These are phyloP conservation scores for Merops nubicus DNA, from an alignment of 2,113 vertebrate genomes.

Conservation along the genomic window DNA sequence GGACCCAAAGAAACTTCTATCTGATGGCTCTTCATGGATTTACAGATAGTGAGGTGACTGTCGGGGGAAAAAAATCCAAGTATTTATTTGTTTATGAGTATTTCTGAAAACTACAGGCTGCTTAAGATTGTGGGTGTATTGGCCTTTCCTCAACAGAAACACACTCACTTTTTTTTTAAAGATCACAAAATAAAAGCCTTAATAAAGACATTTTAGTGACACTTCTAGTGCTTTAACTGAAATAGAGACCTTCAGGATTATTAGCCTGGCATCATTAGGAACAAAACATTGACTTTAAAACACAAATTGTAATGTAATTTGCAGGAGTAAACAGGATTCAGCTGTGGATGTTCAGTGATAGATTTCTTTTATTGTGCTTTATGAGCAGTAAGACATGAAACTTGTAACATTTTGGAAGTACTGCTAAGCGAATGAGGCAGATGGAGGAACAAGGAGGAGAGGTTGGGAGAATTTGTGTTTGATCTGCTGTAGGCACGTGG, in stretches of 20 bases:
- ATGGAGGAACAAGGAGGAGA: neutral
- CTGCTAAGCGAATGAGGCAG: neutral
- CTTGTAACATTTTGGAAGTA: neutral
- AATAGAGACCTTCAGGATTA: conserved; percentile 1
- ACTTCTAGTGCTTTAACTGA: neutral
- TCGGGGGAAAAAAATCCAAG: neutral
- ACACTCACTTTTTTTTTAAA: neutral
- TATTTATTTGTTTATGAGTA: neutral
- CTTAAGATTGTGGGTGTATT: neutral
- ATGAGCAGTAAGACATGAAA: neutral
- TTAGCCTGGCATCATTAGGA: conserved; percentile 29
- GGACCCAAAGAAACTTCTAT: neutral
- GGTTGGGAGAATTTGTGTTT: neutral
- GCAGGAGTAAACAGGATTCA: neutral
- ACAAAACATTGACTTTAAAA: neutral
- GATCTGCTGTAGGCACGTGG: neutral
- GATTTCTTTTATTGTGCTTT: conserved; percentile 10
- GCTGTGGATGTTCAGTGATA: neutral
- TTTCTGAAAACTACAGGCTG: neutral
- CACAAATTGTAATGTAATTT: neutral
- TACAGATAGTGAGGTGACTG: neutral
- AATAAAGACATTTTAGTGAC: neutral
- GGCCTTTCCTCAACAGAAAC: neutral
- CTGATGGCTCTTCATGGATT: neutral
- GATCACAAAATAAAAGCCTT: neutral